Base-by-base conservation (phyloP, 2,797 vertebrate genomes). In the Ctenopoma multispine region DNA sequence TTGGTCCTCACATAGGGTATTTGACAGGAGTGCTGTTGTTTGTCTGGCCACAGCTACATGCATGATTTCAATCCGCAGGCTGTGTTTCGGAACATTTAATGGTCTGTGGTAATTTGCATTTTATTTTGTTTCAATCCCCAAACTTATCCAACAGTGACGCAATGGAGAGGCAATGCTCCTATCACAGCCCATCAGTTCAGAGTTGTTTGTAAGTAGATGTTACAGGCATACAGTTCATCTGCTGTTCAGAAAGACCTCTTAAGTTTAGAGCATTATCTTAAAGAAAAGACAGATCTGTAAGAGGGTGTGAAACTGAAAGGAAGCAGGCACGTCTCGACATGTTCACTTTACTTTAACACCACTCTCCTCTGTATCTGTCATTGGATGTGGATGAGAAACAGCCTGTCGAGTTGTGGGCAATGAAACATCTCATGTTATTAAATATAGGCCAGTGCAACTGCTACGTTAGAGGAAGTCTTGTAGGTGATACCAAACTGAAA, bases 1-100 rank as follows among this genome's bases (percentile, higher is more conserved):
- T 82, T 23, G 59, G 80, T 78, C 70, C 59, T 81, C 75, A 11
- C 50, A 68, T 51, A 61, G 64, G 49, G 58, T 58, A 75, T 85
- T 75, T 77, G 69, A 82, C 58, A 47, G 50, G 62, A 67, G 65
- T 23, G 41, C 69, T 77, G 68, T 67, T 87, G 81, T 90, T 89
- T 84, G 68, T 82, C 80, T 85, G 85, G 69, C 68, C 13, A 1
- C 38, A 23, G 67, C 70, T 69, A 7, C 64, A 50, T 54, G 64
- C 73, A 63, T 69, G 75, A 75, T 82, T 79, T 81, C 69, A 79
- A 58, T 83, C 78, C 60, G 61, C 76, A 76, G 64, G 24, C 77
- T 77, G 27, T 44, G 71, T 79, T 85, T 88, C 15, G 53, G 85
- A 82, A 77, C 73, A 84, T 78, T 70, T 80, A 71, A 82, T 79